phyloP scores from a whole-genome alignment of 2,888 invertebrate species.

The Prosopocoilus inquinatus region DNA sequence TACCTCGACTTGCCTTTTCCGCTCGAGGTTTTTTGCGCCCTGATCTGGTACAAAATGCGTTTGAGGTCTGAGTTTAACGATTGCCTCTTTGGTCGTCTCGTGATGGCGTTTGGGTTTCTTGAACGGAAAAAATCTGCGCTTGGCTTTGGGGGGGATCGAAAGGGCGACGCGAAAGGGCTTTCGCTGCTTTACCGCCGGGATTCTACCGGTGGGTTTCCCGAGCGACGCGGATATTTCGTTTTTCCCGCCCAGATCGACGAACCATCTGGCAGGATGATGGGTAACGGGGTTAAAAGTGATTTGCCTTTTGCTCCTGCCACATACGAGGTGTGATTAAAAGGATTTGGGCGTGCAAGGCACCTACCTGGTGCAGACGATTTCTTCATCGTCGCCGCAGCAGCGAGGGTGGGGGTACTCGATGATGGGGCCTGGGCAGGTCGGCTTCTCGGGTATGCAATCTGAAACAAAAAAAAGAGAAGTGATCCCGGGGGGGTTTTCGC shows the following conservation, averaged over 20 bases:
- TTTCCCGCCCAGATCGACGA: background rate
- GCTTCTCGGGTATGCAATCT: conserved; percentile 17
- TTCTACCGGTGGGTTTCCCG: background rate
- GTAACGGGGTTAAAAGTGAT: no score
- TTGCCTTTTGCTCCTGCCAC: no score
- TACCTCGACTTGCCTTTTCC: background rate
- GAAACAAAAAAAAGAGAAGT: background rate
- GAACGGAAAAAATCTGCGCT: conserved; percentile 11
- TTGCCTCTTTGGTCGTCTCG: background rate
- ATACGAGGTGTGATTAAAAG: no score
- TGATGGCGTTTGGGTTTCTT: conserved; percentile 2
- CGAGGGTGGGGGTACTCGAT: conserved; percentile 17
- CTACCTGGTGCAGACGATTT: conserved; percentile 9
- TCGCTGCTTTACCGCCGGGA: background rate
- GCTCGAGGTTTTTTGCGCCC: background rate
- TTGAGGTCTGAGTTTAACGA: conserved; percentile 9
- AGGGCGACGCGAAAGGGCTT: conserved; percentile 10
- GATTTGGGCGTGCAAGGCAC: background rate
- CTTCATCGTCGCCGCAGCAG: conserved; percentile 13
- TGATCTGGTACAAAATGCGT: conserved; percentile 5
- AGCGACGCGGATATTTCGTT: background rate
- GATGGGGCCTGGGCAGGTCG: conserved; percentile 16
- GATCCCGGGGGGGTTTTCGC: conserved; percentile 12
- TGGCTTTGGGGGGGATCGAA: conserved; percentile 1
- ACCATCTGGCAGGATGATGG: background rate